These are phyloP conservation scores for Pitangus sulphuratus DNA, from an alignment of 2,797 vertebrate species.

Conservation along the genomic window DNA sequence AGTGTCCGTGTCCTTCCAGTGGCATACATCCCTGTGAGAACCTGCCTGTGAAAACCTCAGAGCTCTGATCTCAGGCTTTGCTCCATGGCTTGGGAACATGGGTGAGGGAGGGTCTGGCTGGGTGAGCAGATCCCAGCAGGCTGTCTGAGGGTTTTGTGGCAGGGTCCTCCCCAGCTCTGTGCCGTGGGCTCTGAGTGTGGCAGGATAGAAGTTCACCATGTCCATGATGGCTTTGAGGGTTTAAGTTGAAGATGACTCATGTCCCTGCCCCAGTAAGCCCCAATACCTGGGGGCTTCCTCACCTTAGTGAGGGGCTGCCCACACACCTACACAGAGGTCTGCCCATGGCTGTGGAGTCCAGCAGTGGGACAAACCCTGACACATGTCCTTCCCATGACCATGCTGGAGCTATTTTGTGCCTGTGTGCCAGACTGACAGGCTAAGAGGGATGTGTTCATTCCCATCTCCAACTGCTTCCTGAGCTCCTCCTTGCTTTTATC, in stretches of 20 bases:
- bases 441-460: background rate
- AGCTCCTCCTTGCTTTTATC: background rate
- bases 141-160: background rate
- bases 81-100: background rate
- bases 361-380: background rate
- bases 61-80: background rate
- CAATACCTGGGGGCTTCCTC: background rate
- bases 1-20: background rate
- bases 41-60: rapidly evolving
- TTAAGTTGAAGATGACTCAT: rapidly evolving
- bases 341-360: background rate
- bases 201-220: background rate
- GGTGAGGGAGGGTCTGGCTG: background rate
- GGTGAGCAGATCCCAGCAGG: background rate
- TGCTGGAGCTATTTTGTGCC: background rate
- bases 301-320: background rate
- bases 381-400: background rate
- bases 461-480: background rate
- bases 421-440: background rate
- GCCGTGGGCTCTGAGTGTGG: background rate
- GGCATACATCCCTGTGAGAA: background rate
- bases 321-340: background rate
- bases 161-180: background rate
- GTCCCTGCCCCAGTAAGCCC: background rate
- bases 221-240: rapidly evolving